phyloP scores from a whole-genome alignment of 2,888 invertebrate genomes.

The Stenolophus ochropezus region DNA sequence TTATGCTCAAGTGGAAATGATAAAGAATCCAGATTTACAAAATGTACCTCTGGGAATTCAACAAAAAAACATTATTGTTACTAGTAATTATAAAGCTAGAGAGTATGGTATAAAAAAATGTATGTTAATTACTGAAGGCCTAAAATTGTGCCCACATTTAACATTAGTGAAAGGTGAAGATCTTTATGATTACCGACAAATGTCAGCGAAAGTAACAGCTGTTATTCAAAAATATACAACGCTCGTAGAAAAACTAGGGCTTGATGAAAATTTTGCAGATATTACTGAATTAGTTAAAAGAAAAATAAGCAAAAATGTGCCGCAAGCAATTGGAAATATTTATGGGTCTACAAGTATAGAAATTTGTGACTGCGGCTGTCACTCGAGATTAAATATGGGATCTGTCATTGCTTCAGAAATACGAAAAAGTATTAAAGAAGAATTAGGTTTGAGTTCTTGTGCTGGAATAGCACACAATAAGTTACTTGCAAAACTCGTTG shows the following conservation, averaged over 20 bases:
- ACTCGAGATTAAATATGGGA: slow-evolving; percentile 80
- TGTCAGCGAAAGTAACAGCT: slow-evolving; percentile 85
- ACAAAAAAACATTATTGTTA: slow-evolving; percentile 89
- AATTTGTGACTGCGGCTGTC: slow-evolving; percentile 85
- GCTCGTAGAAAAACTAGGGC: slow-evolving; percentile 86
- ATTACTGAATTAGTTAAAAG: slow-evolving; percentile 81
- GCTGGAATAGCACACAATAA: slow-evolving; percentile 91
- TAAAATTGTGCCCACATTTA: slow-evolving; percentile 83
- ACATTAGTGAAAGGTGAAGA: slow-evolving; percentile 89
- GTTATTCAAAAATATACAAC: slow-evolving; percentile 83
- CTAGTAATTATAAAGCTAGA: slow-evolving; percentile 89
- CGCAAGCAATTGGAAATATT: slow-evolving; percentile 76
- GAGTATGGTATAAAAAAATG: slow-evolving; percentile 85
- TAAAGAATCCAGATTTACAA: slow-evolving; percentile 81
- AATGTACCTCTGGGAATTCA: slow-evolving; percentile 85
- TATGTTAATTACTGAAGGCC: slow-evolving; percentile 85
- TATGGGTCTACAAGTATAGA: slow-evolving; percentile 75
- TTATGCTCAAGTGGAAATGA: slow-evolving; percentile 91
- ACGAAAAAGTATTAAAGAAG: slow-evolving; percentile 80
- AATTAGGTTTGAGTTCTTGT: slow-evolving; percentile 85
- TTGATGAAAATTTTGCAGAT: slow-evolving; percentile 91
- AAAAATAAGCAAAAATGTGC: slow-evolving; percentile 69
- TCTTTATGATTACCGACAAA: slow-evolving; percentile 85
- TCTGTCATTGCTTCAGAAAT: slow-evolving; percentile 86
- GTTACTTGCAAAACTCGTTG: slow-evolving; percentile 86